These are phyloP conservation scores for Acronicta leporina DNA, from an alignment of 2,888 invertebrate genomes.

Conservation along the genomic window DNA sequence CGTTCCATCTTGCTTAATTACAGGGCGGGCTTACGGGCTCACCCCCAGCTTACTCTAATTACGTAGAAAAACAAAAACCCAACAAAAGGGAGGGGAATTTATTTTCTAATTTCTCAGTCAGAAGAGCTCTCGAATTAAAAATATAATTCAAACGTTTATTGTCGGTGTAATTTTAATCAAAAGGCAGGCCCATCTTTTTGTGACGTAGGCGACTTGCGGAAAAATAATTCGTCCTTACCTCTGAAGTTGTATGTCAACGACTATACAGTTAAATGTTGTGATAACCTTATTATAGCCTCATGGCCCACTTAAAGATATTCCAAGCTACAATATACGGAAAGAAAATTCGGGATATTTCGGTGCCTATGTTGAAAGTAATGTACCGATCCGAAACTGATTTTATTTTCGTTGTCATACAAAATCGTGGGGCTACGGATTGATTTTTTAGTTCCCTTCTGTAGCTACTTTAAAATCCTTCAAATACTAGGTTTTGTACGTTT, in stretches of 20 bases:
- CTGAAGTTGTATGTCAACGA: background rate
- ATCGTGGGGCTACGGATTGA: too few relatives aligned
- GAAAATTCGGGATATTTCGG: too few relatives aligned
- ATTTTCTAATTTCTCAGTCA: slow-evolving; percentile 82
- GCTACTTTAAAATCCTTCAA: too few relatives aligned
- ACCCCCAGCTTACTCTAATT: slow-evolving; percentile 81
- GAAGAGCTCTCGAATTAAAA: slow-evolving; percentile 75
- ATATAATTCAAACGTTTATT: slow-evolving; percentile 73
- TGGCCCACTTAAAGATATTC: too few relatives aligned
- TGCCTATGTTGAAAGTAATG: too few relatives aligned
- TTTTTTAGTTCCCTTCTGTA: too few relatives aligned
- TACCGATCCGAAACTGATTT: too few relatives aligned
- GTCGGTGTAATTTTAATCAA: slow-evolving; percentile 70
- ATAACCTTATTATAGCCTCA: too few relatives aligned
- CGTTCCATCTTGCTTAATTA: slow-evolving; percentile 84
- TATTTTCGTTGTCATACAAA: too few relatives aligned
- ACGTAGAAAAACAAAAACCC: slow-evolving; percentile 83
- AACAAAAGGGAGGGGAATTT: slow-evolving; percentile 76
- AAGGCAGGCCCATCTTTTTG: slow-evolving; percentile 55
- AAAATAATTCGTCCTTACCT: slow-evolving; percentile 29
- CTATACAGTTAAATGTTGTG: background rate
- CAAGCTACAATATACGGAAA: too few relatives aligned
- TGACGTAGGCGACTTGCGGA: slow-evolving; percentile 35
- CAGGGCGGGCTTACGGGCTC: slow-evolving; percentile 72
- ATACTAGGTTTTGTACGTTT: too few relatives aligned